Percentiles rank a stretch among this genome's conserved stretches.
Evolutionary conservation across 2,888 invertebrate genomes (phyloP).

Genomic region (Drosophila subquinaria): DNA sequence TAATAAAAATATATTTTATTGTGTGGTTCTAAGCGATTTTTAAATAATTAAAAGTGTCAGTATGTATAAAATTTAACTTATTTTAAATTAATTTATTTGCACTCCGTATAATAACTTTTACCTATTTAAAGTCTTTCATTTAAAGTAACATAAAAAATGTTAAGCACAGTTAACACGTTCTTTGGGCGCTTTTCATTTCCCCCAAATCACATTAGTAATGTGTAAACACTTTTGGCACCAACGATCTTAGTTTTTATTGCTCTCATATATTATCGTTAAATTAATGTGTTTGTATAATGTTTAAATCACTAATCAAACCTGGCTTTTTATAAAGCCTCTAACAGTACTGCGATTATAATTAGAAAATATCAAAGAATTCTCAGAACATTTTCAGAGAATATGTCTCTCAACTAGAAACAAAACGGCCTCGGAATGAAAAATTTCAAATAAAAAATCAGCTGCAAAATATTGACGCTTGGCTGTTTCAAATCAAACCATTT

Average conservation of each 20-base stretch:
- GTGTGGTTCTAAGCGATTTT: slow-evolving; percentile 15
- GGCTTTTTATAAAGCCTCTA: no score
- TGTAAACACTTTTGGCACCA: neutral
- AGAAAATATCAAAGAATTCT: no score
- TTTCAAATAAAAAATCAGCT: no score
- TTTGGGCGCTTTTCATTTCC: neutral
- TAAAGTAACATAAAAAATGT: neutral
- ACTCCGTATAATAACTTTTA: neutral
- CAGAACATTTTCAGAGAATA: no score
- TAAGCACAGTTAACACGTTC: neutral
- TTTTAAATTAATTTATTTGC: neutral
- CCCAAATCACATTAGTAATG: neutral
- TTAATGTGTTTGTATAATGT: neutral
- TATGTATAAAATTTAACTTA: slow-evolving; percentile 9
- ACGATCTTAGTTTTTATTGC: neutral
- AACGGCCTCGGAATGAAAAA: no score
- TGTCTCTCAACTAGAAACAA: no score
- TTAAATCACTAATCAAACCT: neutral
- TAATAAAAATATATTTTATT: slow-evolving; percentile 18
- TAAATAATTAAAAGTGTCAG: slow-evolving; percentile 30
- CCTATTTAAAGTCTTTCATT: neutral
- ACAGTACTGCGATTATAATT: no score
- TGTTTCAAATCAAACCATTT: no score
- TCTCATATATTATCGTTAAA: neutral
- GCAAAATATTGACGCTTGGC: no score